Percentiles rank a stretch among this genome's conserved stretches.
phyloP scores from a whole-genome alignment of 2,888 invertebrate genomes.

The Dichetophora obliterata region DNA sequence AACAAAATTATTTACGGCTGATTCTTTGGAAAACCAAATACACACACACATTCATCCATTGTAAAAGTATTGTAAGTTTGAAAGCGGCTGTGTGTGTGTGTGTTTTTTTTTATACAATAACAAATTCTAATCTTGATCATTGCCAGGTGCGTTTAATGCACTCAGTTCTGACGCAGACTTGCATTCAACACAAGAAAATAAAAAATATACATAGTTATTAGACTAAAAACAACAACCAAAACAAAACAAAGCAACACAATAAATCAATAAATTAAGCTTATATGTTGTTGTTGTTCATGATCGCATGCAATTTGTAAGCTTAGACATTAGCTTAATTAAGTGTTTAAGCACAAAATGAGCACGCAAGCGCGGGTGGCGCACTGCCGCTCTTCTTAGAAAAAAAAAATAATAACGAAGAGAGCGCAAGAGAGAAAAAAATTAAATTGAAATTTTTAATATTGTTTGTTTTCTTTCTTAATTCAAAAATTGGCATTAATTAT shows the following conservation, averaged over 20 bases:
- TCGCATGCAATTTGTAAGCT: slow-evolving; percentile 26
- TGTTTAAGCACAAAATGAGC: background rate
- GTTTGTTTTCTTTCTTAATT: background rate
- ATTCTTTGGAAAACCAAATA: no score
- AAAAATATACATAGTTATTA: background rate
- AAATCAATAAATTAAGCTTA: background rate
- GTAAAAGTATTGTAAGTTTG: background rate
- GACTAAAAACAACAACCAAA: background rate
- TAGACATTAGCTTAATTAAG: background rate
- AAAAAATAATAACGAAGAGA: background rate
- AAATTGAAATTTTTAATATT: background rate
- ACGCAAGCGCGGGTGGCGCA: slow-evolving; percentile 30
- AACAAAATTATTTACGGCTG: no score
- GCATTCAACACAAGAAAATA: background rate
- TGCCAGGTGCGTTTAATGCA: slow-evolving; percentile 58
- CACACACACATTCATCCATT: no score
- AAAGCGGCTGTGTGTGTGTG: slow-evolving; percentile 1
- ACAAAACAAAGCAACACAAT: background rate
- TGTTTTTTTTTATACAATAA: slow-evolving; percentile 36
- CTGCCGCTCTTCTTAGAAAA: background rate
- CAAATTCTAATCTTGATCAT: slow-evolving; percentile 54
- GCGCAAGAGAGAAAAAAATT: background rate
- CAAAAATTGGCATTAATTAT: slow-evolving; percentile 1
- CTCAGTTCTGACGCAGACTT: slow-evolving; percentile 36
- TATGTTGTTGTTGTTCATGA: background rate